Conservation (phyloP, 2,113 vertebrate species). For the human (Homo sapiens) region DNA sequence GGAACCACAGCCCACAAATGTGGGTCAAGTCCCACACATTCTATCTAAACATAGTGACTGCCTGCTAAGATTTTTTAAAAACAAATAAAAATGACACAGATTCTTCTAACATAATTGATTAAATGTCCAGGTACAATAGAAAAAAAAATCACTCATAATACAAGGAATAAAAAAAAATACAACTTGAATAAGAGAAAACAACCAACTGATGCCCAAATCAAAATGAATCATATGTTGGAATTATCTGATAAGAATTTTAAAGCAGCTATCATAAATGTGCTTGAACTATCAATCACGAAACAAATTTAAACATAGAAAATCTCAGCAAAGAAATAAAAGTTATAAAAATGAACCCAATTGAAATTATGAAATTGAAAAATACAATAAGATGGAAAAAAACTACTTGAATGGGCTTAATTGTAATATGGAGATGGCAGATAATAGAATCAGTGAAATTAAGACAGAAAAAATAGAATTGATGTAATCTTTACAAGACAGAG, state of each 20-base stretch:
- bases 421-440: not conserved
- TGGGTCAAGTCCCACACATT: rapidly evolving
- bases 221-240: not conserved
- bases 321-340: not conserved
- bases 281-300: not conserved
- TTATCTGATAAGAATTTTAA: not conserved
- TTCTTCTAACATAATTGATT: not conserved
- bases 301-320: not conserved
- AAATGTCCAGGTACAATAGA: not conserved
- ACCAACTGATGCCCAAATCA: not conserved
- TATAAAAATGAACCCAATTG: not conserved
- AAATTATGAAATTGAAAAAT: not conserved
- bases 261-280: not conserved
- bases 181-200: not conserved
- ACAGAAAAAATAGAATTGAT: not conserved
- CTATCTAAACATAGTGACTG: not conserved
- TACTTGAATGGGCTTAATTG: not conserved
- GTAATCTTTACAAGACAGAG: not conserved
- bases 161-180: not conserved
- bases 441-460: not conserved
- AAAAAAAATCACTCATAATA: not conserved
- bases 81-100: not conserved
- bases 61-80: not conserved
- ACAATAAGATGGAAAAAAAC: not conserved
- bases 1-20: not conserved